phyloP scores from a whole-genome alignment of 2,797 vertebrate genomes.

The Gadopsis marmoratus region DNA sequence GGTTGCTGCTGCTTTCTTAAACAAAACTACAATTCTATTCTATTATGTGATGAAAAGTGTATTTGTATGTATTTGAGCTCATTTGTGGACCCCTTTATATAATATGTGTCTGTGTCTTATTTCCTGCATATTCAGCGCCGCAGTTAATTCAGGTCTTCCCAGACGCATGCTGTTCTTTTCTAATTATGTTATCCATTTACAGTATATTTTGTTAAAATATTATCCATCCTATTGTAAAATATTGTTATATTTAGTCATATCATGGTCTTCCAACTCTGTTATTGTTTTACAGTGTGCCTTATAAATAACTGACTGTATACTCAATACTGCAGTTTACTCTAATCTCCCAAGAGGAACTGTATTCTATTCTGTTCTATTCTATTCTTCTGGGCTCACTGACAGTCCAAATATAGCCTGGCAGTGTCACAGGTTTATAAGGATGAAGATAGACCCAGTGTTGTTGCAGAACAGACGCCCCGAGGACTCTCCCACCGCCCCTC shows the following conservation, averaged over 20 bases:
- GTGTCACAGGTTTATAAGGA: conserved; percentile 26
- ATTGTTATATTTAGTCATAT: background rate
- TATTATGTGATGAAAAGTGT: background rate
- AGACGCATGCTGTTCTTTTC: background rate
- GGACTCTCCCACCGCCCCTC: conserved; percentile 13
- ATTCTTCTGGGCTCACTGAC: conserved; percentile 16
- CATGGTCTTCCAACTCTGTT: too few relatives aligned
- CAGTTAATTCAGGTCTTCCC: background rate
- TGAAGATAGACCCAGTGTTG: conserved; percentile 24
- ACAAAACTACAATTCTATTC: background rate
- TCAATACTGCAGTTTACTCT: background rate
- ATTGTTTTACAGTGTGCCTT: background rate
- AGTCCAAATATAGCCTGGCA: conserved; percentile 16
- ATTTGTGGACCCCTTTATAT: background rate
- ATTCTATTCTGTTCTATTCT: background rate
- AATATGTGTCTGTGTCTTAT: background rate
- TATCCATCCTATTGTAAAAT: background rate
- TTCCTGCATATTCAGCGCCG: background rate
- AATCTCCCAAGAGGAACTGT: background rate
- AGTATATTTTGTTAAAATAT: background rate
- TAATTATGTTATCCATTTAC: background rate
- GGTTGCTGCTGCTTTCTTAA: background rate
- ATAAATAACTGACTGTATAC: background rate
- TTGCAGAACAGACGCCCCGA: conserved; percentile 20
- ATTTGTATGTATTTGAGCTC: background rate